A percentile compares a stretch with the other conserved stretches of the same genome.
phyloP scores from a whole-genome alignment of 2,888 invertebrate genomes.

The Pristionchus mayeri region DNA sequence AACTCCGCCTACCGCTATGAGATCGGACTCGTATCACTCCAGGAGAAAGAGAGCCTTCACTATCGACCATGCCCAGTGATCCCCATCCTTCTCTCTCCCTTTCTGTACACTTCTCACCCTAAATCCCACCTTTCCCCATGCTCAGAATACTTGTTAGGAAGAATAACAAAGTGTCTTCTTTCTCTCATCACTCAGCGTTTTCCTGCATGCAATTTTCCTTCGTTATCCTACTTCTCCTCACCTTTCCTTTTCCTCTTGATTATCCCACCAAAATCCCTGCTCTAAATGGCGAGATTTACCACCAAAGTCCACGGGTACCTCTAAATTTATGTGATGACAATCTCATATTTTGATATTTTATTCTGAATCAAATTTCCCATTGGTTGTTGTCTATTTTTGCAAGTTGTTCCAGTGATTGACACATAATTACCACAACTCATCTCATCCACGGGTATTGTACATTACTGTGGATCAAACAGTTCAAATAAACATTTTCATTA shows the following conservation, averaged over 20 bases:
- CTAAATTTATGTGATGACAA: neutral
- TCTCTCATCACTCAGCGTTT: no score
- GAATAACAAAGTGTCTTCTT: no score
- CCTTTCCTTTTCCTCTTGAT: neutral
- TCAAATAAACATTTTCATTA: neutral
- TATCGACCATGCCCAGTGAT: conserved; percentile 12
- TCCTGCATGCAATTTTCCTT: neutral
- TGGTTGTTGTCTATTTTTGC: neutral
- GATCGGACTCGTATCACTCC: conserved; percentile 35
- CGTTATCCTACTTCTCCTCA: neutral
- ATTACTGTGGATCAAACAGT: conserved; percentile 5
- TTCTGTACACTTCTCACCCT: neutral
- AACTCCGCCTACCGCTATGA: conserved; percentile 45
- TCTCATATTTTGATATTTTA: conserved; percentile 8
- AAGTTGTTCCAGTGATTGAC: neutral
- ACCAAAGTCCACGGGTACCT: neutral
- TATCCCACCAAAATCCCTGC: neutral
- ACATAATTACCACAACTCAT: neutral
- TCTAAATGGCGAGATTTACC: neutral
- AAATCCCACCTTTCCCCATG: neutral
- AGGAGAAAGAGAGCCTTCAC: conserved; percentile 36
- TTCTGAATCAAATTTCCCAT: neutral
- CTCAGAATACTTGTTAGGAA: no score
- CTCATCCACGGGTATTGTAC: conserved; percentile 3
- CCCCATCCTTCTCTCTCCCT: neutral